A percentile compares a stretch with the other conserved stretches of the same genome.
Evolutionary conservation across 2,113 vertebrate genomes (phyloP).

Genomic region (Piprites chloris): DNA sequence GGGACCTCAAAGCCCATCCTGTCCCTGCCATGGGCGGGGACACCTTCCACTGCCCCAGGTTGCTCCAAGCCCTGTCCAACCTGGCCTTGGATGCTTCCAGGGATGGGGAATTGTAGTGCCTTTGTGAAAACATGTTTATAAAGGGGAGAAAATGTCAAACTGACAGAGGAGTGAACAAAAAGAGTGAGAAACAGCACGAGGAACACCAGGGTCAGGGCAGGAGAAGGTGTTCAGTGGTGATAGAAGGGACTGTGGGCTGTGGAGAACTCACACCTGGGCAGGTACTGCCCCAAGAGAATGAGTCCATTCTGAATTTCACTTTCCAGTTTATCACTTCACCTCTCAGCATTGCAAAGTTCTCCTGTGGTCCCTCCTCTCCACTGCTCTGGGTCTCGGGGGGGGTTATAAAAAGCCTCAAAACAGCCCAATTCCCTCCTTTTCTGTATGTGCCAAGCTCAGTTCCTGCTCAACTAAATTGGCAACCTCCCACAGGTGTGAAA

Average conservation of each 20-base stretch:
- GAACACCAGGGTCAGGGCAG: neutral
- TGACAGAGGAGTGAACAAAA: neutral
- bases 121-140: accelerated
- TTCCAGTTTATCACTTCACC: neutral
- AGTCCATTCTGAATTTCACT: neutral
- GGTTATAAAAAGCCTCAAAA: neutral
- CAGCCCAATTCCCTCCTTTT: neutral
- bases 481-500: neutral
- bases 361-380: neutral
- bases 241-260: neutral
- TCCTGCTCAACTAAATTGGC: neutral
- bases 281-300: neutral
- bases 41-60: neutral
- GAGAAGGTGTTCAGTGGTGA: neutral
- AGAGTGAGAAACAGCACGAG: neutral
- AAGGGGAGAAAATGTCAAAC: neutral
- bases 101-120: neutral
- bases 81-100: neutral
- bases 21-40: neutral
- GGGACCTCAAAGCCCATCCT: accelerated
- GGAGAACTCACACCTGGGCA: neutral
- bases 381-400: neutral
- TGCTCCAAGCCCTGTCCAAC: neutral
- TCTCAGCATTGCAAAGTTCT: neutral
- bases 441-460: neutral